Evolutionary conservation across 30 jellyfish, hydroid and myxozoan species (phyloP).

Genomic region (Pelagia noctiluca): DNA sequence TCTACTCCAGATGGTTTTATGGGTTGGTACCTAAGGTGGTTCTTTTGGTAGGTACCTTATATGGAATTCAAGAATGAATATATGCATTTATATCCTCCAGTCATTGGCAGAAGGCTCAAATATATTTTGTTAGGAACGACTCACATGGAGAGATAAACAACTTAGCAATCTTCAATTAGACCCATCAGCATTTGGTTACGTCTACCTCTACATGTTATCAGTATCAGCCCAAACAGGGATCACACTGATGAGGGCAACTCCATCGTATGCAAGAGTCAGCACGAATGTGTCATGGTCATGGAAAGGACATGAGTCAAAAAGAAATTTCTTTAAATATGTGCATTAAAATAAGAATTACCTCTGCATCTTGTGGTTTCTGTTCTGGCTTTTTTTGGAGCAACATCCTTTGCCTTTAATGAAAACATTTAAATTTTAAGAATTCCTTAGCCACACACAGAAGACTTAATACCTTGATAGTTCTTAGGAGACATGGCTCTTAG

Average conservation of each 20-base stretch:
- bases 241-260: no score
- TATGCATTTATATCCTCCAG: no score
- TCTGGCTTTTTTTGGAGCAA: constrained; percentile 45
- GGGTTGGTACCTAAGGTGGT: no score
- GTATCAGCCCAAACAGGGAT: no score
- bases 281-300: not conserved
- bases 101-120: no score
- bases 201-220: no score
- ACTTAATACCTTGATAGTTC: not conserved
- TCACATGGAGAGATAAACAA: no score
- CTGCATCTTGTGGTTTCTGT: constrained; percentile 72
- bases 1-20: no score
- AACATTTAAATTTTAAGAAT: not conserved
- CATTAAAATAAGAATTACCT: constrained; percentile 16
- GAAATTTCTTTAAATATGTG: not conserved
- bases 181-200: not conserved
- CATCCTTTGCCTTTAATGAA: constrained; percentile 44
- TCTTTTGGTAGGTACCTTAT: no score
- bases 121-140: no score
- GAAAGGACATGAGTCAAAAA: no score
- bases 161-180: not conserved
- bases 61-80: no score
- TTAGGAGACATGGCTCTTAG: not conserved
- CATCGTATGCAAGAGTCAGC: not conserved
- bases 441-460: not conserved